A percentile compares a stretch with the other conserved stretches of the same genome.
Evolutionary conservation across 2,113 vertebrate genomes (phyloP).

Genomic region (Megaptera novaeangliae): DNA sequence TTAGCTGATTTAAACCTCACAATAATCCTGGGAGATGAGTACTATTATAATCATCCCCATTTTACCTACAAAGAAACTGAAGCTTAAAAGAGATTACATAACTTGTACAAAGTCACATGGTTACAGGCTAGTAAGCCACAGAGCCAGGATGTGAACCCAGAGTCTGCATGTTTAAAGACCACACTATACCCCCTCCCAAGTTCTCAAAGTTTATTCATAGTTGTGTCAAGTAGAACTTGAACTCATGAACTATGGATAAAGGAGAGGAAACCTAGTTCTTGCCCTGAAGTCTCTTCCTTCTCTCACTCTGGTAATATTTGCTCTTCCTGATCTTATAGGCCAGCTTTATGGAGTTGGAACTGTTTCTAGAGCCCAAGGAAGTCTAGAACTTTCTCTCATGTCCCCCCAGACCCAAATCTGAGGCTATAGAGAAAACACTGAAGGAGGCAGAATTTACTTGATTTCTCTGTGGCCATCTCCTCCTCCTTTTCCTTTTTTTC

Average conservation of each 20-base stretch:
- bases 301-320: background rate
- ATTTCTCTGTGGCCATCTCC: background rate
- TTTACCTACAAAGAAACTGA: conserved; percentile 1
- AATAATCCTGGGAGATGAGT: background rate
- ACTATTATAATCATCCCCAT: background rate
- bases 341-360: background rate
- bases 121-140: background rate
- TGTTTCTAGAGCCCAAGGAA: background rate
- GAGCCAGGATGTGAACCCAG: background rate
- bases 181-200: background rate
- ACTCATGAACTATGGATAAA: background rate
- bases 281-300: background rate
- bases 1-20: background rate
- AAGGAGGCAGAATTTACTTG: background rate
- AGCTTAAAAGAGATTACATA: background rate
- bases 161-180: background rate
- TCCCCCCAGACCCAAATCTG: background rate
- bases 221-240: background rate
- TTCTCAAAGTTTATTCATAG: background rate
- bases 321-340: background rate
- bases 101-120: conserved; percentile 1
- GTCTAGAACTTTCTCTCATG: background rate
- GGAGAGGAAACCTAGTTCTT: background rate
- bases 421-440: background rate
- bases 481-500: background rate